Evolutionary conservation across 35 echinoderm and acorn worm species (phyloP).

Genomic region (Eucidaris tribuloides): DNA sequence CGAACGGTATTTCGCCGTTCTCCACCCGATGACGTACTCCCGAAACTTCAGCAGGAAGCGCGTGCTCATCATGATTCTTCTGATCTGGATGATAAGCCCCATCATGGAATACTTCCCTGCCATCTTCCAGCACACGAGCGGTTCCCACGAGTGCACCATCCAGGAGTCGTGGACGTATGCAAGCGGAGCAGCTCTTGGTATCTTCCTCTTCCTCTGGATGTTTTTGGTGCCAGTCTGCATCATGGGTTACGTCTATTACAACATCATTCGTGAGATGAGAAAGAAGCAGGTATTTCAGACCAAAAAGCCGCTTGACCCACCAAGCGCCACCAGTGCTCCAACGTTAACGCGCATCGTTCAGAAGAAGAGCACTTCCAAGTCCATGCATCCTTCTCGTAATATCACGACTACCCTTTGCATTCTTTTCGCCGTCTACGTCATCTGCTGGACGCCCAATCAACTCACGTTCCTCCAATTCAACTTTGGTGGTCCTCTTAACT

Average conservation of each 20-base stretch:
- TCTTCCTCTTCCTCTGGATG: slow-evolving; percentile 52
- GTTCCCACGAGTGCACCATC: neutral
- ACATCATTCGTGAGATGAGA: slow-evolving; percentile 45
- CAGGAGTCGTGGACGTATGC: slow-evolving; percentile 37
- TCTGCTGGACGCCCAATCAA: slow-evolving; percentile 69
- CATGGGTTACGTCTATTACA: slow-evolving; percentile 58
- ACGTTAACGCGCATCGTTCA: neutral
- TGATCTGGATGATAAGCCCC: slow-evolving; percentile 52
- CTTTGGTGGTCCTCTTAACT: slow-evolving; percentile 42
- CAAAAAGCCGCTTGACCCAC: slow-evolving; percentile 3
- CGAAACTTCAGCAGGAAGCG: slow-evolving; percentile 39
- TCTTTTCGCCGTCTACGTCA: slow-evolving; percentile 48
- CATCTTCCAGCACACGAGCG: slow-evolving; percentile 15
- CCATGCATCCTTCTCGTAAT: neutral
- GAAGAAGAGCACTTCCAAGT: neutral
- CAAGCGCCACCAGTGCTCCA: neutral
- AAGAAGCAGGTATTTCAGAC: slow-evolving; percentile 12
- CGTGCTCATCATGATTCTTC: slow-evolving; percentile 18
- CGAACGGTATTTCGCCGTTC: slow-evolving; percentile 69
- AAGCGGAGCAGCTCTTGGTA: slow-evolving; percentile 38
- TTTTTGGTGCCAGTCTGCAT: slow-evolving; percentile 55
- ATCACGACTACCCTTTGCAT: slow-evolving; percentile 51
- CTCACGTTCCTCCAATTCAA: slow-evolving; percentile 54
- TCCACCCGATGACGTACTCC: slow-evolving; percentile 69
- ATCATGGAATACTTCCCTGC: slow-evolving; percentile 52